Evolutionary conservation across 2,797 vertebrate species (phyloP), one percentile per base, ranked within the genome.

Genomic region (Acomys russatus): DNA sequence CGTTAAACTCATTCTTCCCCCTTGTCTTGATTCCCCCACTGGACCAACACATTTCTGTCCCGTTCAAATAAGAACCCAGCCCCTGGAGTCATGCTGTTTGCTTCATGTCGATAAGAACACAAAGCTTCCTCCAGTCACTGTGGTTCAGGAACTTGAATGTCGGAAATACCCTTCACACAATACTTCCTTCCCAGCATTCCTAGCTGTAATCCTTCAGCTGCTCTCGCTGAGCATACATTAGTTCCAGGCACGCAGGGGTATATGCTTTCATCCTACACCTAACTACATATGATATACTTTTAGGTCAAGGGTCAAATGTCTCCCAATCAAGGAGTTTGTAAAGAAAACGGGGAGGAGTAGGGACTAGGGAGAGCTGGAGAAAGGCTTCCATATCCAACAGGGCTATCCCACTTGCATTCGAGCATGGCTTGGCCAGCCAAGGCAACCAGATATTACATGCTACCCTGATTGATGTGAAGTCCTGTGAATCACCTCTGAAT

Each of bases 1-100:
- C 86, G 93, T 71, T 68, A 54, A 92, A 90, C n/a, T 82, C 44
- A 56, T 90, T 94, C 15, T 59, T 91, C n/a, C 61, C 83, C 18
- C 28, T 77, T 68, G 28, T 88, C 94, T 28, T 84, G 25, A 84
- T 90, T 68, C 92, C 80, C 92, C 17, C 56, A 8, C 4, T 84
- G 17, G 22, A 18, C 85, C 5, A 51, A 4, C 85, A 78, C 76
- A 61, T 92, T 95, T 91, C 90, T 71, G 2, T 86, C 38, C 79
- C 89, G 22, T 54, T 92, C 79, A 83, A 77, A 92, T 51, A 92
- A 92, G 84, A 86, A 90, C 49, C 1, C 49, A 76, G 30, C 73
- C 14, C 18, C 33, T 44, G 78, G 30, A 61, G 71, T 25, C 15
- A 20, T 68, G 17, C 25, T 11, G 3, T 66, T 28, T 68, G 33